Conservation (phyloP, 1,140 invertebrate genomes). For the Pseudomyrmex concolor region DNA sequence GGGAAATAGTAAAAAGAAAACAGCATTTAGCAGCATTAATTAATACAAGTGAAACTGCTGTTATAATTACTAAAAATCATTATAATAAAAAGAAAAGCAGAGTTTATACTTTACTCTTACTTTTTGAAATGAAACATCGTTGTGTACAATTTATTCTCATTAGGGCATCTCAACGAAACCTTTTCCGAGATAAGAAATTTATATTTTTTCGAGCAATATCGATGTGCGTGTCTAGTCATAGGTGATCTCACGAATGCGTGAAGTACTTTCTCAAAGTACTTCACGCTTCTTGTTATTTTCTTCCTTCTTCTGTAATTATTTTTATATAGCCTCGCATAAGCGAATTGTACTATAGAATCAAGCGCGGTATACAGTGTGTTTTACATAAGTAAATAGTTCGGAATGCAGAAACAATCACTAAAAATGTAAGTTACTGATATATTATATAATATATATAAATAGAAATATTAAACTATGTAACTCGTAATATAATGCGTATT, state of each 20-base stretch:
- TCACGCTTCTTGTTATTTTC: neutral
- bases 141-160: too few species aligned
- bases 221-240: too few species aligned
- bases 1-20: neutral
- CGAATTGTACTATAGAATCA: too few species aligned
- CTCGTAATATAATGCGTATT: conserved; percentile 14
- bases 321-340: neutral
- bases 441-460: neutral
- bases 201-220: too few species aligned
- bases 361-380: conserved; percentile 1
- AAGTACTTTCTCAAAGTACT: neutral
- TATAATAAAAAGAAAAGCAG: too few species aligned
- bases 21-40: neutral
- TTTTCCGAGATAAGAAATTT: too few species aligned
- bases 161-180: too few species aligned
- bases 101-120: too few species aligned
- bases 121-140: too few species aligned
- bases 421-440: conserved; percentile 15
- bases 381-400: conserved; percentile 36
- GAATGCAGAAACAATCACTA: conserved; percentile 68
- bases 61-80: too few species aligned
- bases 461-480: conserved; percentile 41
- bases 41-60: too few species aligned
- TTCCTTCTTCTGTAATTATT: conserved; percentile 2
- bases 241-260: neutral